Evolutionary conservation across 2,113 vertebrate species (phyloP).

Genomic region (Pseudolaguvia tuberculata): DNA sequence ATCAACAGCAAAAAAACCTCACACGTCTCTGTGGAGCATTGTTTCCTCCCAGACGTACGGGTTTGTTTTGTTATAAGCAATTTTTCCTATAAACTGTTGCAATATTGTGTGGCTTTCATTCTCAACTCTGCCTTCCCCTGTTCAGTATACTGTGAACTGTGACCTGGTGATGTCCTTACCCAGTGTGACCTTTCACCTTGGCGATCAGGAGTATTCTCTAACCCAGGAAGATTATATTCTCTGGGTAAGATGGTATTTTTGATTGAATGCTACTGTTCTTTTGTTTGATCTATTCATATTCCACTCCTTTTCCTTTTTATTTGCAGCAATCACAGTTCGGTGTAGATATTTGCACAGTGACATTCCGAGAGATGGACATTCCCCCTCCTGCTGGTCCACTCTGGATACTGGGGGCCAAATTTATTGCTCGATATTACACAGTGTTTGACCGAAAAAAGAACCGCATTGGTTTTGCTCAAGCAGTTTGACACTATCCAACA

Average conservation of each 20-base stretch:
- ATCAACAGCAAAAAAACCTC: not conserved
- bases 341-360: conserved; percentile 78
- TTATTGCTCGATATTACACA: conserved; percentile 92
- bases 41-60: conserved; percentile 1
- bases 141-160: conserved; percentile 84
- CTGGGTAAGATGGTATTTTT: conserved; percentile 67
- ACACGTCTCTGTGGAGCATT: not conserved
- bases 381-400: conserved; percentile 85
- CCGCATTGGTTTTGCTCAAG: conserved; percentile 87
- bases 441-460: conserved; percentile 89
- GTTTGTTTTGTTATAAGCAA: not conserved
- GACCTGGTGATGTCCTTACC: conserved; percentile 78
- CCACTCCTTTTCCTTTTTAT: not conserved
- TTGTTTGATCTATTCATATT: too few relatives aligned
- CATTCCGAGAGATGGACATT: conserved; percentile 82
- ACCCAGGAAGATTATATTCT: conserved; percentile 80
- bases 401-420: conserved; percentile 92
- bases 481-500: conserved; percentile 67
- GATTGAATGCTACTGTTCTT: too few relatives aligned
- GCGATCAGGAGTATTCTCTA: conserved; percentile 75
- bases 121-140: conserved; percentile 18
- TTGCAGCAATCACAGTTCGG: conserved; percentile 77
- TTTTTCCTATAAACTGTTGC: not conserved
- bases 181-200: conserved; percentile 85
- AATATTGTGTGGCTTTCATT: not conserved